phyloP scores from a whole-genome alignment of 1,140 invertebrate genomes.

The Bombus haemorrhoidalis region DNA sequence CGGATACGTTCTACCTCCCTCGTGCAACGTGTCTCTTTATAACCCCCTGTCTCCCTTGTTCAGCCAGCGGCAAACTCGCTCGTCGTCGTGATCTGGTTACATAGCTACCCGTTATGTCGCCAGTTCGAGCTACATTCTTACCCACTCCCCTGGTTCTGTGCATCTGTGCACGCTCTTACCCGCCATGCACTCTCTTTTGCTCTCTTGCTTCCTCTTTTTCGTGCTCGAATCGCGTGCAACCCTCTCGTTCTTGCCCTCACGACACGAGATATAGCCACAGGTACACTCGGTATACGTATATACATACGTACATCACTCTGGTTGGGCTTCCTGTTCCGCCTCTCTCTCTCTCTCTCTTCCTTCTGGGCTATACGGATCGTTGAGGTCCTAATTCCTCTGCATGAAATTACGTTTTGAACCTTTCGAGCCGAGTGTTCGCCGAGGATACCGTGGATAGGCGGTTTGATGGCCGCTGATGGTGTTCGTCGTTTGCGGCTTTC shows the following conservation, averaged over 20 bases:
- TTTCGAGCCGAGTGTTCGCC: no score
- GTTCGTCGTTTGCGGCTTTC: background rate
- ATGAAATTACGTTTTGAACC: constrained; percentile 65
- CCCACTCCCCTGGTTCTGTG: constrained; percentile 48
- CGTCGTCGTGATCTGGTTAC: constrained; percentile 78
- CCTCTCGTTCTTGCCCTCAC: constrained; percentile 19
- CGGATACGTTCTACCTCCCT: constrained; percentile 45
- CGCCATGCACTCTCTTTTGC: constrained; percentile 19
- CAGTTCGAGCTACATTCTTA: constrained; percentile 73
- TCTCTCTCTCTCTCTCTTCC: background rate
- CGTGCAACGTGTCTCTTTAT: constrained; percentile 24
- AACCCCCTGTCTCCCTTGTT: constrained; percentile 39
- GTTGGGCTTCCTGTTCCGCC: constrained; percentile 40
- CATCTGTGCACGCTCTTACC: constrained; percentile 24
- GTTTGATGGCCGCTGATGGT: background rate
- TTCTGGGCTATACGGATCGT: constrained; percentile 36
- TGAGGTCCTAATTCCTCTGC: constrained; percentile 58
- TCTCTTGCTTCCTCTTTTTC: constrained; percentile 25
- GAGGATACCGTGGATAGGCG: background rate
- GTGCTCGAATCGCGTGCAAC: constrained; percentile 8
- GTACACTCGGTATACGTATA: constrained; percentile 35
- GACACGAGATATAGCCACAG: constrained; percentile 30
- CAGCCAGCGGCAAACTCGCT: constrained; percentile 31
- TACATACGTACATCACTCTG: constrained; percentile 56
- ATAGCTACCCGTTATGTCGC: constrained; percentile 77